A percentile compares a stretch with the other conserved stretches of the same genome.
Conservation (phyloP, 2,113 vertebrate genomes). For the Bucco capensis region DNA sequence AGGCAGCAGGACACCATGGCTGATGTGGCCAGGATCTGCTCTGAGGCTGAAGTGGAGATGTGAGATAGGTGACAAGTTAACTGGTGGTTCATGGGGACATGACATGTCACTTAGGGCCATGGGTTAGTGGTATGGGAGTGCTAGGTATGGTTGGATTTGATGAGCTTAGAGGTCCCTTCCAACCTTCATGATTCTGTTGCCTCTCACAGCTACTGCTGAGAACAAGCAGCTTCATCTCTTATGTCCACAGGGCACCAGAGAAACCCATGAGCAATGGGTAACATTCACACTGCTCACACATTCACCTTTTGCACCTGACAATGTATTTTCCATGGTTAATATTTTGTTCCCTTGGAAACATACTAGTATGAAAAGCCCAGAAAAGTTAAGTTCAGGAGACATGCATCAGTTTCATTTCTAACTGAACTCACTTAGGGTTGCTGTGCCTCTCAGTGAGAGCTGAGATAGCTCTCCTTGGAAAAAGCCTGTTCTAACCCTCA, state of each 20-base stretch:
- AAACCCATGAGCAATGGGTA: accelerated
- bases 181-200: neutral
- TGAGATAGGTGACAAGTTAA: neutral
- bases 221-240: neutral
- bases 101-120: too few species aligned
- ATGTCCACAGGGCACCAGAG: neutral
- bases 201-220: neutral
- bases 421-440: neutral
- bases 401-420: neutral
- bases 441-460: neutral
- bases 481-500: neutral
- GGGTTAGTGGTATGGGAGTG: too few species aligned
- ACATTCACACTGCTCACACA: neutral
- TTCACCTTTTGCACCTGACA: accelerated
- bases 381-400: neutral
- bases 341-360: neutral
- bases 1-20: neutral
- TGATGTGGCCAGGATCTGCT: neutral
- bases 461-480: neutral
- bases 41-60: neutral
- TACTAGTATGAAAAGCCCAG: neutral
- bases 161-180: too few species aligned
- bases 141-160: too few species aligned
- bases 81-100: too few species aligned
- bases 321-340: neutral